Evolutionary conservation across 2,888 invertebrate genomes (phyloP), one percentile per base, ranked within the genome.

Genomic region (Acronicta aceris): DNA sequence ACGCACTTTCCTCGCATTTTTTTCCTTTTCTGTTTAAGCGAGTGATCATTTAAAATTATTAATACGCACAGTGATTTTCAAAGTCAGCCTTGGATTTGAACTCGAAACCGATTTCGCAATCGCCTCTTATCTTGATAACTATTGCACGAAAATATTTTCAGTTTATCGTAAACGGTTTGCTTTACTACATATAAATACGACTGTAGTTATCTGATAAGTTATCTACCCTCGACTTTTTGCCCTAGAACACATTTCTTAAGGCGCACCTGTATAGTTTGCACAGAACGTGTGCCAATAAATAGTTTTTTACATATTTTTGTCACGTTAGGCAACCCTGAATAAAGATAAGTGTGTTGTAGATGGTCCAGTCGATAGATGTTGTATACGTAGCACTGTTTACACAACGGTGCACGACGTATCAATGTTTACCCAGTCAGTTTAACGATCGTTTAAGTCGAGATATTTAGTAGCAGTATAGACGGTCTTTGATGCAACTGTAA

Each of bases 371-470:
- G 47, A 55, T 50, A 58, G 38, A 67, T 25, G 27, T 21, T 21
- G 4, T 66, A 48, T 16, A 56, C 17, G 5, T 17, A 12, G 43
- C 21, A 38, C 50, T 71, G 69, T 71, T 68, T 49, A 61, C 25
- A 60, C 33, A 71, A 65, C 68, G 65, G 71, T 68, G 52, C 58
- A 50, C 55, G 40, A 58, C 48, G 59, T 50, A 71, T 68, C 58
- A 43, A 48, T 57, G 59, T 74, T 68, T 68, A 65, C 65, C 42
- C 50, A 65, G 66, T 41, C 57, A 41, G 59, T 12, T 41, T 42
- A 41, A 40, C 41, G 60, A 56, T 61, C 49, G 45, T 62, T n/a
- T 60, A 70, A 67, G 56, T 43, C 66, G 46, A 57, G 48, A 60
- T 64, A 63, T 59, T 69, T 74, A 17, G 49, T 33, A 60, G 53